phyloP scores from a whole-genome alignment of 2,797 vertebrate species.

The Margarornis squamiger region DNA sequence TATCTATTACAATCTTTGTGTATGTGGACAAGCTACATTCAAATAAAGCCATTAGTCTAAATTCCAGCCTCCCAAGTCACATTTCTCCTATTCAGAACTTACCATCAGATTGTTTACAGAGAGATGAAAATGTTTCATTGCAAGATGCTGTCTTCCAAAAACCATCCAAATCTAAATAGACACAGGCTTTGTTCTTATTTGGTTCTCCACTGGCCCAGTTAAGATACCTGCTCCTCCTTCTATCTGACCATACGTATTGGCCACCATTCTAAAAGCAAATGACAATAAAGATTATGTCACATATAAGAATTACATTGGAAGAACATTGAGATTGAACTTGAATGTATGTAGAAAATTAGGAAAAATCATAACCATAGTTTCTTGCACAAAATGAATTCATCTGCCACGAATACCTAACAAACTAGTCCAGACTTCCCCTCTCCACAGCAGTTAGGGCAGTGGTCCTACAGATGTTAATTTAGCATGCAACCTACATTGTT shows the following conservation, averaged over 20 bases:
- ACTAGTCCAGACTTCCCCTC: background rate
- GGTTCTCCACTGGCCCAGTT: constrained; percentile 87
- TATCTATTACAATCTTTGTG: background rate
- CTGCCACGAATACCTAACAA: background rate
- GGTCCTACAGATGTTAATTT: background rate
- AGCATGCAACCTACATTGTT: rapidly evolving
- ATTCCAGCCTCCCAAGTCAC: background rate
- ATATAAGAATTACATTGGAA: background rate
- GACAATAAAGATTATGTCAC: background rate
- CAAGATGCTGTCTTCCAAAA: constrained; percentile 87
- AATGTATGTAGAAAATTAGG: background rate
- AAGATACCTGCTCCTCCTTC: constrained; percentile 79
- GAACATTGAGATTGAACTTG: background rate
- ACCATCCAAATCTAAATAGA: constrained; percentile 84
- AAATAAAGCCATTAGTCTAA: background rate
- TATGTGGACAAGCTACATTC: background rate
- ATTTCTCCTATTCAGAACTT: constrained; percentile 18
- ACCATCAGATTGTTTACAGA: constrained; percentile 88
- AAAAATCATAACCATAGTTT: background rate
- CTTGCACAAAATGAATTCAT: background rate
- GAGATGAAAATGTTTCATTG: constrained; percentile 76
- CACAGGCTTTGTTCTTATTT: constrained; percentile 82
- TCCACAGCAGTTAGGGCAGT: background rate
- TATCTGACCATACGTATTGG: constrained; percentile 83
- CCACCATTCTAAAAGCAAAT: constrained; percentile 77